phyloP scores from a whole-genome alignment of 2,113 vertebrate genomes.

The Rallus limicola region DNA sequence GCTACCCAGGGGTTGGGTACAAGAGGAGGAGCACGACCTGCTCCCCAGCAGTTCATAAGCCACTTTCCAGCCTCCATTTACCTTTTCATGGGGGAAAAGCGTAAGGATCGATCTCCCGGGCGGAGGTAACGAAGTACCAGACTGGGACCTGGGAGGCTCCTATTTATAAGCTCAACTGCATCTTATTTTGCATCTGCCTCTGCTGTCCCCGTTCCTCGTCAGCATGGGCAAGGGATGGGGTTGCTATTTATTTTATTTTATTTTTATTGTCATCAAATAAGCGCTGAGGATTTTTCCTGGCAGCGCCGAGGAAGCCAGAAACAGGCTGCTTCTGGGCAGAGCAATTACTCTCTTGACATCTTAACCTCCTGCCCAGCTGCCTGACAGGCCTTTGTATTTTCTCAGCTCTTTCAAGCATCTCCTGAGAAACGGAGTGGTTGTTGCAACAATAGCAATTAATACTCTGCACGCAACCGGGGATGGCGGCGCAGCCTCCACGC shows the following conservation, averaged over 20 bases:
- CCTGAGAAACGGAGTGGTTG: slow-evolving; percentile 8
- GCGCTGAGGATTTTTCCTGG: slow-evolving; percentile 44
- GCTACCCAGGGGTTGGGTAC: neutral
- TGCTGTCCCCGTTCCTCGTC: slow-evolving; percentile 34
- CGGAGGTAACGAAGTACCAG: neutral
- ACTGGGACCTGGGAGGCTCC: slow-evolving; percentile 39
- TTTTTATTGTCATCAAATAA: neutral
- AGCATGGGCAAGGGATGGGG: neutral
- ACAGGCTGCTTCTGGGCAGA: slow-evolving; percentile 60
- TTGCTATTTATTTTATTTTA: neutral
- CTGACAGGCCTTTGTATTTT: slow-evolving; percentile 29
- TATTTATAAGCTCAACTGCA: slow-evolving; percentile 41
- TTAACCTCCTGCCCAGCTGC: slow-evolving; percentile 14
- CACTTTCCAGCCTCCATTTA: neutral
- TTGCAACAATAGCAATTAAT: slow-evolving; percentile 29
- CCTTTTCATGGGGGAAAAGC: neutral
- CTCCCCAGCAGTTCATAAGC: neutral
- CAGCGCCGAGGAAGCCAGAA: slow-evolving; percentile 25
- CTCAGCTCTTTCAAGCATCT: slow-evolving; percentile 33
- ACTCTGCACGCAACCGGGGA: neutral
- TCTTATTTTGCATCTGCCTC: slow-evolving; percentile 58
- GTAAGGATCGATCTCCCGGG: fast-evolving
- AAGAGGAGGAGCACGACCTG: neutral
- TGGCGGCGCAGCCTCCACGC: fast-evolving
- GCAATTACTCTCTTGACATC: slow-evolving; percentile 65